Evolutionary conservation across 2,888 invertebrate species (phyloP).

Genomic region (Pristionchus fissidentatus): DNA sequence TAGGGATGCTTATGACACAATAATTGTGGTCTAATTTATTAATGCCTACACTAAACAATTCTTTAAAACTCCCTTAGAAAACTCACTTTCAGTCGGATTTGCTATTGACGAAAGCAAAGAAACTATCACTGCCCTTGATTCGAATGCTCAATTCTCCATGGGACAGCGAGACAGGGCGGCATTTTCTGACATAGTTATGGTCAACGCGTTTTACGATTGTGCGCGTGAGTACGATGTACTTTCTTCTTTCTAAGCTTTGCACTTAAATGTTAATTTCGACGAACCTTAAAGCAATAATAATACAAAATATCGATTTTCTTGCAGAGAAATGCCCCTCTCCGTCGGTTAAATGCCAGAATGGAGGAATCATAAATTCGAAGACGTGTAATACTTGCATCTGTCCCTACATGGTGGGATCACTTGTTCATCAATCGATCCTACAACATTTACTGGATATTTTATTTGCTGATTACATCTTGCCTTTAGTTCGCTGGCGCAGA

Average conservation of each 20-base stretch:
- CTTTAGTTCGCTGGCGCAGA: not conserved
- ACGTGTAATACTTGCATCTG: slow-evolving; percentile 12
- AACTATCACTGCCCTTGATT: not conserved
- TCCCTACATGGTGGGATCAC: not conserved
- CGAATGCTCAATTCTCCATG: not conserved
- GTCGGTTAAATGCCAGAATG: not conserved
- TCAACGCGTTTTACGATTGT: not conserved
- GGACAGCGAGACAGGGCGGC: not conserved
- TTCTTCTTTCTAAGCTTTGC: no score
- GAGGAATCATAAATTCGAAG: slow-evolving; percentile 8
- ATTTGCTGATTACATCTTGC: no score
- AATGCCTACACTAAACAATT: no score
- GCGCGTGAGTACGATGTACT: not conserved
- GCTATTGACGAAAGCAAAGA: not conserved
- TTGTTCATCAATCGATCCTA: not conserved
- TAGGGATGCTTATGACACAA: no score
- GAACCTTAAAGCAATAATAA: no score
- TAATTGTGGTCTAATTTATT: no score
- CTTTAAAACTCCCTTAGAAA: no score
- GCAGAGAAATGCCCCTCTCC: slow-evolving; percentile 1
- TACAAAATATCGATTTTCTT: not conserved
- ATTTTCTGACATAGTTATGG: not conserved
- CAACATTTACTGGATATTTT: no score
- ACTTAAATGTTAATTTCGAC: no score
- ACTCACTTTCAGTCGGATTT: not conserved